Evolutionary conservation across 2,797 vertebrate genomes (phyloP), one percentile per base, ranked within the genome.

Genomic region (Mareca strepera): DNA sequence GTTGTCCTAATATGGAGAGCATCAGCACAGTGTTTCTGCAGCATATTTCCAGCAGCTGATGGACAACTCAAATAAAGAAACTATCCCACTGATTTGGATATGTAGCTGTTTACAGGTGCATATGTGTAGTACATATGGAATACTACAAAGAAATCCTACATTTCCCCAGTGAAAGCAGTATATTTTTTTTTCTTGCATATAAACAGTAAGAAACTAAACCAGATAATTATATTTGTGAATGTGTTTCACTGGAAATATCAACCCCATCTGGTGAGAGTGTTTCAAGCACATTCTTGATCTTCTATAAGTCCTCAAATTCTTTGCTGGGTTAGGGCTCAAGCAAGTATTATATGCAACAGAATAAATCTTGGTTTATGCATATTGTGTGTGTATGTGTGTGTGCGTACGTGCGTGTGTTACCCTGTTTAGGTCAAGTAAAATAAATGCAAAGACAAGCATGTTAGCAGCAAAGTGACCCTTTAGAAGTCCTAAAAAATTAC

Each of bases 391-490:
- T 39, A 29, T 16, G 13, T 41, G 26, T 76, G 35, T 39, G 23
- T 55, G 35, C 48, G 23, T 53, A 5, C 26, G 41, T 68, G 41
- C 41, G 16, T 3, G 18, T 55, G 67, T 50, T 84, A 77, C 18
- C 48, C 17, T 90, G 89, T 91, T 97, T 92, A 96, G 77, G 77
- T 87, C 92, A 90, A 60, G 67, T 90, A 91, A 93, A 93, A 96
- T 72, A 96, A 92, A 91, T 91, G 85, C 91, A 86, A 86, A 96
- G 80, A 81, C 89, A 94, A 84, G 82, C 82, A 86, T 52, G 76
- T 97, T 94, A 93, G 79, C 79, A 95, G 86, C 89, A 93, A 95
- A 90, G 82, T 92, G 96, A 92, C 95, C 94, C 95, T 92, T 93
- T 78, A 77, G 81, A 94, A 94, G 64, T 89, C 94, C 66, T 92